Evolutionary conservation across 1,140 invertebrate species (phyloP), one percentile per base, ranked within the genome.

Genomic region (Aplysia californica): DNA sequence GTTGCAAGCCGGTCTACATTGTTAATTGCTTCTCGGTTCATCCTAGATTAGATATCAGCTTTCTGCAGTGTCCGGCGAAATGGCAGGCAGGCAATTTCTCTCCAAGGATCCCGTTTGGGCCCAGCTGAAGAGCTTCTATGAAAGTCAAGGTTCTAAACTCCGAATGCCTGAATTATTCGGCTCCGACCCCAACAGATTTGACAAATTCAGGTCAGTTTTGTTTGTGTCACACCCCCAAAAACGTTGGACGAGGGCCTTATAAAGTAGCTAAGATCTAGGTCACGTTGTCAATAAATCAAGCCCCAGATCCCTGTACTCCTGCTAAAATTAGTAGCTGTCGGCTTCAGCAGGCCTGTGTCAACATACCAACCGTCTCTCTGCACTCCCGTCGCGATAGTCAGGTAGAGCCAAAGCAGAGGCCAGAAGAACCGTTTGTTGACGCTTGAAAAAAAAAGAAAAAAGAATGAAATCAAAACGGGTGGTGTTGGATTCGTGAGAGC

Each of bases 121-220:
- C 58, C 66, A 55, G 31, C 74, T 87, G 55, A 80, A 84, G 68
- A 73, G 79, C 0, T 83, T 74, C 66, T 86, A 75, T 68, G 75
- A 85, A 29, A 58, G n/a, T n/a, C 79, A 26, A 74, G 80, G 80
- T 80, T 77, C 6, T 29, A 69, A 10, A 78, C 80, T 23, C 36
- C 86, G 31, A 84, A 85, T 87, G 85, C 74, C 75, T 3, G 56
- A 85, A 2, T 82, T 87, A 82, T 86, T 87, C 61, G 79, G 81
- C 36, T 59, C 75, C 10, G 85, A 87, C 41, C 74, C 75, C 5
- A 23, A 69, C 6, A 68, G 86, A 69, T 87, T 87, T 71, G 50
- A 82, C 0, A 87, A 84, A 69, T 87, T 79, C 79, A 86, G 82
- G 85, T 86, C 75, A 76, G 67, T n/a, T 36, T 29, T 56, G 38